Conservation (phyloP, 2,797 vertebrate genomes). For the Sparidentex hasta region DNA sequence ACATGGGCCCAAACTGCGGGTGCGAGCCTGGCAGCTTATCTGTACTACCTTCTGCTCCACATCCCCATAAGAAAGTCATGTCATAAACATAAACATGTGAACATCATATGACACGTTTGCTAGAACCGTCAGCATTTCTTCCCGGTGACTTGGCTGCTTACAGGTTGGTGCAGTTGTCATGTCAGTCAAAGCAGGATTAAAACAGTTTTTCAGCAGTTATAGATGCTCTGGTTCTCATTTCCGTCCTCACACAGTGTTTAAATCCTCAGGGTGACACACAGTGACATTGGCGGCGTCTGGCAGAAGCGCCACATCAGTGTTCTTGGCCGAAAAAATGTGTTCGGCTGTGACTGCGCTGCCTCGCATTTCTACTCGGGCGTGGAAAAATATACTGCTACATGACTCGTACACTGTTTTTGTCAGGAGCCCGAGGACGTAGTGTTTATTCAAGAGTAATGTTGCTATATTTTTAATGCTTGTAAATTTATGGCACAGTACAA, state of each 20-base stretch:
- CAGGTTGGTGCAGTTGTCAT: no score
- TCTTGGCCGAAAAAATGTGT: constrained; percentile 45
- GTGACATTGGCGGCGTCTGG: constrained; percentile 31
- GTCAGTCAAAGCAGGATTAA: no score
- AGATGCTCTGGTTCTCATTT: background rate
- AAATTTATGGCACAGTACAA: constrained; percentile 4
- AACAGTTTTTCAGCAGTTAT: no score
- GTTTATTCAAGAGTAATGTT: constrained; percentile 25
- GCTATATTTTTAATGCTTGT: background rate
- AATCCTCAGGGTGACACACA: constrained; percentile 15
- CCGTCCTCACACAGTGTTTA: background rate
- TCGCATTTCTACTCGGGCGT: constrained; percentile 21
- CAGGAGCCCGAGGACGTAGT: constrained; percentile 7
- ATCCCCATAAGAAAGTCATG: no score
- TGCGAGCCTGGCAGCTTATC: no score
- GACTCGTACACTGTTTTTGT: constrained; percentile 1
- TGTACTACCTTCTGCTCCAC: no score
- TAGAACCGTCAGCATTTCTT: no score
- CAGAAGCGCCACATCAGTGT: constrained; percentile 47
- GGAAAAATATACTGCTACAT: constrained; percentile 21
- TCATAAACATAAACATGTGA: no score
- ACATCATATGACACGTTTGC: no score
- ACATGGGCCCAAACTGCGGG: no score
- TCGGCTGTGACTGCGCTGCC: constrained; percentile 38
- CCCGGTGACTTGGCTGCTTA: no score